Conservation (phyloP, 2,113 vertebrate genomes). For the Notothenia coriiceps region DNA sequence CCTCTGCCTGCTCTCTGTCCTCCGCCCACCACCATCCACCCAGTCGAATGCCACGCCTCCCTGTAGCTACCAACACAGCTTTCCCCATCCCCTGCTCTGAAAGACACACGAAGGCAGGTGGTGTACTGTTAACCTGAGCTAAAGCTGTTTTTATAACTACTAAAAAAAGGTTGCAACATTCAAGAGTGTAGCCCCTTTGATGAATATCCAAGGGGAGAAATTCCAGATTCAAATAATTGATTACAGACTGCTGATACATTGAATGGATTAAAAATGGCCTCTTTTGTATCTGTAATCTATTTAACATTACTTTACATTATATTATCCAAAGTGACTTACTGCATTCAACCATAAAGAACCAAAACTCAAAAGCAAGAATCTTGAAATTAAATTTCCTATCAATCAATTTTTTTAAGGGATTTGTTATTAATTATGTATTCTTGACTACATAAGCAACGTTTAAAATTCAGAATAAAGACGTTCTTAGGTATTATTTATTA, state of each 20-base stretch:
- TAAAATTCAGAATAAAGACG: not conserved
- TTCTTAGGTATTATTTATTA: not conserved
- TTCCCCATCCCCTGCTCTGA: constrained; percentile 28
- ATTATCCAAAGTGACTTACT: no score
- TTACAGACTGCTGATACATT: no score
- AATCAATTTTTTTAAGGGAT: no score
- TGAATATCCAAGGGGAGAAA: accelerated
- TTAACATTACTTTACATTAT: not conserved
- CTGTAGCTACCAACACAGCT: constrained; percentile 11
- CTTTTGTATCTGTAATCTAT: no score
- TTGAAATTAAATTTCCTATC: no score
- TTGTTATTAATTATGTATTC: not conserved
- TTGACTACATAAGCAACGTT: not conserved
- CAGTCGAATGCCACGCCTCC: constrained; percentile 20
- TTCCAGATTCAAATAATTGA: not conserved
- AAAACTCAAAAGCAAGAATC: no score
- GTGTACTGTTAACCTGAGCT: constrained; percentile 20
- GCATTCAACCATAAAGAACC: no score
- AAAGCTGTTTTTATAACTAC: constrained; percentile 15
- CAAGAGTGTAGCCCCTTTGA: not conserved
- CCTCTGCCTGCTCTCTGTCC: constrained; percentile 25
- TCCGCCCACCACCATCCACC: constrained; percentile 22
- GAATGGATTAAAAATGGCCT: no score
- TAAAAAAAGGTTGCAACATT: constrained; percentile 31
- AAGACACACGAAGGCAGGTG: constrained; percentile 69